A percentile compares a stretch with the other conserved stretches of the same genome.
Evolutionary conservation across 2,888 invertebrate genomes (phyloP).

Genomic region (Tachina lurida): DNA sequence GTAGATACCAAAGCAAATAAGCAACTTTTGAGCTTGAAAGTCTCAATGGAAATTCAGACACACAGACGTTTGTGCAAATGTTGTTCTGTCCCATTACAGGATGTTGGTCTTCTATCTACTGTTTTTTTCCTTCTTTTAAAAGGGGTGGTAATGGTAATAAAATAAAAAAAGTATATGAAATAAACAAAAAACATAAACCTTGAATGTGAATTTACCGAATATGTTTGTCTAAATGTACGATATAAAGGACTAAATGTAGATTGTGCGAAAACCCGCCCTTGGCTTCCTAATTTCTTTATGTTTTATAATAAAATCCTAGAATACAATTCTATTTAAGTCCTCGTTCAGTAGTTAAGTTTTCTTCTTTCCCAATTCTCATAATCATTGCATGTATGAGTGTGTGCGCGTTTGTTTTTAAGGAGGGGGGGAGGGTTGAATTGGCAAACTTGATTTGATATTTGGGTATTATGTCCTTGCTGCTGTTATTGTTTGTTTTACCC

Average conservation of each 20-base stretch:
- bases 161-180: constrained; percentile 12
- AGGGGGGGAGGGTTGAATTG: constrained; percentile 63
- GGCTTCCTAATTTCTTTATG: constrained; percentile 43
- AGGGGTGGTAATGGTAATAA: constrained; percentile 40
- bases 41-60: constrained; percentile 32
- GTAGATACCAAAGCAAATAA: constrained; percentile 21
- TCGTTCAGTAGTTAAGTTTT: constrained; percentile 42
- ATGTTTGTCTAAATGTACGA: constrained; percentile 7
- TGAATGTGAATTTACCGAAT: constrained; percentile 40
- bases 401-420: constrained; percentile 10
- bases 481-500: constrained; percentile 56
- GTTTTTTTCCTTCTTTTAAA: background rate
- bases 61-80: background rate
- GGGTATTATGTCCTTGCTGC: constrained; percentile 43
- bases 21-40: constrained; percentile 47
- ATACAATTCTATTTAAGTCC: constrained; percentile 57
- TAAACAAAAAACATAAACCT: constrained; percentile 24
- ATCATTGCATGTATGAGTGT: background rate
- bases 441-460: constrained; percentile 61
- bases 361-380: constrained; percentile 19
- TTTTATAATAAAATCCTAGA: constrained; percentile 39
- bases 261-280: constrained; percentile 68
- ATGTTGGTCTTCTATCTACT: constrained; percentile 53
- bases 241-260: constrained; percentile 27
- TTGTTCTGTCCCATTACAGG: constrained; percentile 62